A percentile compares a stretch with the other conserved stretches of the same genome.
Evolutionary conservation across 1,140 invertebrate species (phyloP).

Genomic region (Drosophila pseudoananassae): DNA sequence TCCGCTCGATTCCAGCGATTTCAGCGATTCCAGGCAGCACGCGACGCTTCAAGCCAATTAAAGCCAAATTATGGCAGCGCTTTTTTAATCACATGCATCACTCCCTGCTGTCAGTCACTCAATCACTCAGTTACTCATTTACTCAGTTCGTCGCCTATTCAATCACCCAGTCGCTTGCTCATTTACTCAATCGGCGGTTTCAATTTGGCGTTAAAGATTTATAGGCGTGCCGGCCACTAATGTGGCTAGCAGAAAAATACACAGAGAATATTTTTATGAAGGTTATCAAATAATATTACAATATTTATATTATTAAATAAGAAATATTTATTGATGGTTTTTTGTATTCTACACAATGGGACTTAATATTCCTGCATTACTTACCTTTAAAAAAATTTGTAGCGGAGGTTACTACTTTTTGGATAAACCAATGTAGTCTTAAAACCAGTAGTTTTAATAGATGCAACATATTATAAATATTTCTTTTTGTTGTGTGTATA

Average conservation of each 20-base stretch:
- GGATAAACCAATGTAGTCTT: no score
- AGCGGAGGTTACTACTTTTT: no score
- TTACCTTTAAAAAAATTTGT: no score
- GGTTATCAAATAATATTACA: no score
- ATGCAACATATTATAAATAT: no score
- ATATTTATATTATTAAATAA: no score
- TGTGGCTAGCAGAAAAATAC: constrained; percentile 4
- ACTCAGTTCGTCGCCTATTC: constrained; percentile 9
- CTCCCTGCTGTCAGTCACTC: constrained; percentile 21
- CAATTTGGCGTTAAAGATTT: constrained; percentile 69
- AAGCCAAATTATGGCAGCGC: constrained; percentile 73
- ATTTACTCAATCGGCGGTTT: constrained; percentile 49
- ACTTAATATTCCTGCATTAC: no score
- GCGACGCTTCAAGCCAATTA: constrained; percentile 77
- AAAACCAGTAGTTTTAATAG: no score
- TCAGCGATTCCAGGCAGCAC: constrained; percentile 47
- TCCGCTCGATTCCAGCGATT: constrained; percentile 24
- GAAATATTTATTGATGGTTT: no score
- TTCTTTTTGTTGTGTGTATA: background rate
- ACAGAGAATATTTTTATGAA: background rate
- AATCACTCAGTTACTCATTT: constrained; percentile 10
- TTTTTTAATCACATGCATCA: constrained; percentile 76
- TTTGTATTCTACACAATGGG: no score
- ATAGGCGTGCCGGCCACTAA: constrained; percentile 57
- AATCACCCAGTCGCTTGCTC: constrained; percentile 25